A percentile compares a stretch with the other conserved stretches of the same genome.
Evolutionary conservation across 2,888 invertebrate genomes (phyloP).

Genomic region (Lycia hirtaria): DNA sequence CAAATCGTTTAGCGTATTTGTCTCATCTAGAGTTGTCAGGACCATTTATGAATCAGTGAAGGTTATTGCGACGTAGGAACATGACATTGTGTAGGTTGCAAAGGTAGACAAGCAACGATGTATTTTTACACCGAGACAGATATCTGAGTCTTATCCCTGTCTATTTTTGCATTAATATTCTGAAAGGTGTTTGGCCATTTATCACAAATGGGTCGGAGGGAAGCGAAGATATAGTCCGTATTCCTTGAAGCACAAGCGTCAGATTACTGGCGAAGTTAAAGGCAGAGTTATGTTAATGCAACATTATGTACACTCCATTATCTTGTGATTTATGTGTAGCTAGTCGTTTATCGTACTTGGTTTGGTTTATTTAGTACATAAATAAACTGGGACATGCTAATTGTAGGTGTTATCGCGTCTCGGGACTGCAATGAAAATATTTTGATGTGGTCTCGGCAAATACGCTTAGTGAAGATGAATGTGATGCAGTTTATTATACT

Average conservation of each 20-base stretch:
- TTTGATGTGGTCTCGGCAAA: slow-evolving; percentile 14
- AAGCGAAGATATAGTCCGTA: slow-evolving; percentile 40
- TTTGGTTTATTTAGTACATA: slow-evolving; percentile 37
- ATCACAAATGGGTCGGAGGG: slow-evolving; percentile 44
- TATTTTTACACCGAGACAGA: slow-evolving; percentile 24
- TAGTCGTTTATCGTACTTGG: slow-evolving; percentile 42
- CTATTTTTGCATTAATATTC: slow-evolving; percentile 52
- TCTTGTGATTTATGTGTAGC: slow-evolving; percentile 56
- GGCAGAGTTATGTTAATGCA: slow-evolving; percentile 61
- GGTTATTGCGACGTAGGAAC: slow-evolving; percentile 22
- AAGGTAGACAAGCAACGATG: neutral
- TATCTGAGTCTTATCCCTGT: slow-evolving; percentile 34
- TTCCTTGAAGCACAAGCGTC: slow-evolving; percentile 38
- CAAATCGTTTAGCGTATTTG: slow-evolving; percentile 16
- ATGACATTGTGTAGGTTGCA: slow-evolving; percentile 27
- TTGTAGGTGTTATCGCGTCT: slow-evolving; percentile 34
- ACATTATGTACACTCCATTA: slow-evolving; percentile 56
- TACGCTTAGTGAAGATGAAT: neutral
- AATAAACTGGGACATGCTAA: slow-evolving; percentile 37
- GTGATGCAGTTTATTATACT: neutral
- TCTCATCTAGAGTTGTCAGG: slow-evolving; percentile 19
- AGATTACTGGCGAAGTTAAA: slow-evolving; percentile 41
- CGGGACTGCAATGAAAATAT: slow-evolving; percentile 28
- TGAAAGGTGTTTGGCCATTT: slow-evolving; percentile 52
- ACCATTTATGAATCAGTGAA: slow-evolving; percentile 24